These are phyloP conservation scores for Chouioia cunea DNA, from an alignment of 2,888 invertebrate genomes.

Conservation along the genomic window DNA sequence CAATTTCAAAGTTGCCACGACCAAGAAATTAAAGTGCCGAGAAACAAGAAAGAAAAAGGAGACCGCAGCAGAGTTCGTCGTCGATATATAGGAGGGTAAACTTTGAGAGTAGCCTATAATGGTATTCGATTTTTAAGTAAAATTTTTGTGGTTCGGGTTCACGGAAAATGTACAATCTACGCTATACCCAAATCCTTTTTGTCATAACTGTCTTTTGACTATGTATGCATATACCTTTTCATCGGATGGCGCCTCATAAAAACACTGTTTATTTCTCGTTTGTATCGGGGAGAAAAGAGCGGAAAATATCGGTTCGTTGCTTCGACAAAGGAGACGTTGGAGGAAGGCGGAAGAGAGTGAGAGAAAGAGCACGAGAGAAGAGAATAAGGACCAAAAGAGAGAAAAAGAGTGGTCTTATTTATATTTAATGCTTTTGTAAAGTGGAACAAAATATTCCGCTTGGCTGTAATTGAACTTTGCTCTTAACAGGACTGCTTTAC, in stretches of 20 bases:
- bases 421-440: constrained; percentile 2
- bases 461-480: background rate
- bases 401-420: background rate
- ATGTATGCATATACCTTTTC: too few relatives aligned
- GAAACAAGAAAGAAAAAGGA: constrained; percentile 16
- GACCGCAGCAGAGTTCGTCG: too few relatives aligned
- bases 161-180: background rate
- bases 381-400: background rate
- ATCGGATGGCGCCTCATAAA: constrained; percentile 9
- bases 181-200: background rate
- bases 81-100: too few relatives aligned
- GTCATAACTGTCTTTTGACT: background rate
- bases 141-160: background rate
- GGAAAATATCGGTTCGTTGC: constrained; percentile 11
- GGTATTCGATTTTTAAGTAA: constrained; percentile 19
- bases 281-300: constrained; percentile 15
- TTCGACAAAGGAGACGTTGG: background rate
- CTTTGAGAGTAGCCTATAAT: too few relatives aligned
- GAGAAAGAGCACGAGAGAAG: background rate
- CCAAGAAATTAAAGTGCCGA: background rate
- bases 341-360: constrained; percentile 4
- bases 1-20: too few relatives aligned
- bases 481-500: background rate
- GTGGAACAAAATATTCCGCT: background rate
- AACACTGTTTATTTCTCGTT: constrained; percentile 32